Conservation (phyloP, 2,888 invertebrate genomes). For the Eupeodes luniger region DNA sequence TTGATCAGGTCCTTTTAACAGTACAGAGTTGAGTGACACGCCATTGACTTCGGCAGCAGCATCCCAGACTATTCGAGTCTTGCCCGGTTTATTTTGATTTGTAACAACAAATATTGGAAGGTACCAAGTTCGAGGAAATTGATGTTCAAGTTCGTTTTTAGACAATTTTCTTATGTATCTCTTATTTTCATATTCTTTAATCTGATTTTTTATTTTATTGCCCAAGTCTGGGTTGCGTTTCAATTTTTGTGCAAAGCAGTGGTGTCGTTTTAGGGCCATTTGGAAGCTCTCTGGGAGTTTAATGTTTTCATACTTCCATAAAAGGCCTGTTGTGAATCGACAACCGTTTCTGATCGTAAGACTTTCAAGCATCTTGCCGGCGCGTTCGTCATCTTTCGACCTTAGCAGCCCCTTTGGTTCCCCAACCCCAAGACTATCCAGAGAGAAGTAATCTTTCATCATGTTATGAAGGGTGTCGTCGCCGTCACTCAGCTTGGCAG, state of each 20-base stretch:
- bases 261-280: conserved; percentile 66
- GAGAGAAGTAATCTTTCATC: conserved; percentile 2
- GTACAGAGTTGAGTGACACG: background rate
- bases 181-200: conserved; percentile 27
- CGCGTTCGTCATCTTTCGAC: background rate
- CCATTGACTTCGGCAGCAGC: too few species aligned
- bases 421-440: conserved; percentile 15
- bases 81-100: too few species aligned
- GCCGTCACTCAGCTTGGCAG: too few species aligned
- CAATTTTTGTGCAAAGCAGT: conserved; percentile 70
- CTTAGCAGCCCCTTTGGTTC: background rate
- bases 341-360: conserved; percentile 22
- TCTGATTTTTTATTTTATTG: background rate
- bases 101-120: conserved; percentile 71
- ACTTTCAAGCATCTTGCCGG: background rate
- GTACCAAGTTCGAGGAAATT: conserved; percentile 77
- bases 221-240: conserved; percentile 25
- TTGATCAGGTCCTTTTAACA: conserved; percentile 80
- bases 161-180: background rate
- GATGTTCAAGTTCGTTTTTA: conserved; percentile 29
- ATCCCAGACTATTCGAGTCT: too few species aligned
- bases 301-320: conserved; percentile 73
- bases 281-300: conserved; percentile 75
- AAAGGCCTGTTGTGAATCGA: conserved; percentile 65
- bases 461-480: background rate